Conservation (phyloP, 2,888 invertebrate species). For the Aelia acuminata region DNA sequence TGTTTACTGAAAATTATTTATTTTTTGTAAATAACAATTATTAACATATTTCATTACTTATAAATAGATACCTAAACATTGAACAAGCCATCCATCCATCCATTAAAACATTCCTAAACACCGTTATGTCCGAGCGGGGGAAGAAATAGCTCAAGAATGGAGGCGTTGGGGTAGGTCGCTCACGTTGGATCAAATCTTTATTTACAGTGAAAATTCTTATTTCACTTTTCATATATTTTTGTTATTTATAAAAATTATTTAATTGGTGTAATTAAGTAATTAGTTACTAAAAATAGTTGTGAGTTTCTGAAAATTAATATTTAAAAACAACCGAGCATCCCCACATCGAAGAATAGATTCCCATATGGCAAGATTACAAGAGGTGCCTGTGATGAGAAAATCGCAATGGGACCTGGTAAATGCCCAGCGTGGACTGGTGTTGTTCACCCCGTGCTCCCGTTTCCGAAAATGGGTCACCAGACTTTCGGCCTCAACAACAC, state of each 20-base stretch:
- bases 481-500: constrained; percentile 39
- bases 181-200: not conserved
- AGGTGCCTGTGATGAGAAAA: constrained; percentile 5
- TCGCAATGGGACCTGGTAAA: constrained; percentile 45
- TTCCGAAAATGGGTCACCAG: constrained; percentile 33
- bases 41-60: not conserved
- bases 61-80: not conserved
- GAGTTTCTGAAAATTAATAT: not conserved
- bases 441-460: constrained; percentile 46
- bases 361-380: constrained; percentile 20
- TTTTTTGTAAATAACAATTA: too few species aligned
- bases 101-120: not conserved
- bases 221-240: not conserved
- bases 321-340: not conserved
- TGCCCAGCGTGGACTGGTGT: constrained; percentile 38
- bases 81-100: not conserved
- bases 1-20: too few species aligned
- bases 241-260: too few species aligned
- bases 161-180: not conserved
- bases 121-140: constrained; percentile 2
- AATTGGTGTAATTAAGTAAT: not conserved
- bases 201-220: not conserved
- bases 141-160: constrained; percentile 12
- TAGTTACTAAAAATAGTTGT: not conserved
- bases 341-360: not conserved